Conservation (phyloP, 2,797 vertebrate species). For the Scyliorhinus canicula region DNA sequence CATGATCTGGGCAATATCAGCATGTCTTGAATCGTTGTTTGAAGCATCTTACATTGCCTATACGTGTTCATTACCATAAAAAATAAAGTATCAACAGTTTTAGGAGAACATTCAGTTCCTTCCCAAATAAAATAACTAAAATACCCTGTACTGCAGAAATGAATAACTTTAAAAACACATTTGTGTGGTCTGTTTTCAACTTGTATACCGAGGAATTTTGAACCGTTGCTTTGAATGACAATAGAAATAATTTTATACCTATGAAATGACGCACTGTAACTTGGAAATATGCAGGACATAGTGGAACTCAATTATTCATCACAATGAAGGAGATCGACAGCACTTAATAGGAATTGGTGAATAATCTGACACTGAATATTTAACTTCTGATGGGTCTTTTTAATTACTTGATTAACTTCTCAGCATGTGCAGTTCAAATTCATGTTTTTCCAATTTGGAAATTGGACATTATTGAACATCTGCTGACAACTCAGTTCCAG, state of each 20-base stretch:
- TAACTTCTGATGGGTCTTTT: not conserved
- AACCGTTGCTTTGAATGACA: not conserved
- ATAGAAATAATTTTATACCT: not conserved
- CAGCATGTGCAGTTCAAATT: not conserved
- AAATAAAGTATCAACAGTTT: not conserved
- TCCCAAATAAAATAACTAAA: not conserved
- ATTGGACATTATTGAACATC: not conserved
- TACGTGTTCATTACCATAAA: not conserved
- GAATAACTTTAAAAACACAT: not conserved
- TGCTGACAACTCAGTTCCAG: not conserved
- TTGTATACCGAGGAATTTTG: not conserved
- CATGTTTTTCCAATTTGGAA: not conserved
- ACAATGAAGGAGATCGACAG: not conserved
- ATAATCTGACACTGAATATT: not conserved
- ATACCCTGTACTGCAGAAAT: not conserved
- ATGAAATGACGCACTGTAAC: not conserved
- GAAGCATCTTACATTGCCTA: not conserved
- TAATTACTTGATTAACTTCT: slow-evolving; percentile 1
- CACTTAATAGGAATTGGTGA: slow-evolving; percentile 2
- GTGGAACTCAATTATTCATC: not conserved
- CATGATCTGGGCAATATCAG: not conserved
- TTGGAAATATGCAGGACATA: not conserved
- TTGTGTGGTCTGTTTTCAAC: not conserved
- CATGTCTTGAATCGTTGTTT: not conserved
- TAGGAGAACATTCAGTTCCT: not conserved